Conservation (phyloP, 2,797 vertebrate genomes). For the Pseudochirops corinnae region DNA sequence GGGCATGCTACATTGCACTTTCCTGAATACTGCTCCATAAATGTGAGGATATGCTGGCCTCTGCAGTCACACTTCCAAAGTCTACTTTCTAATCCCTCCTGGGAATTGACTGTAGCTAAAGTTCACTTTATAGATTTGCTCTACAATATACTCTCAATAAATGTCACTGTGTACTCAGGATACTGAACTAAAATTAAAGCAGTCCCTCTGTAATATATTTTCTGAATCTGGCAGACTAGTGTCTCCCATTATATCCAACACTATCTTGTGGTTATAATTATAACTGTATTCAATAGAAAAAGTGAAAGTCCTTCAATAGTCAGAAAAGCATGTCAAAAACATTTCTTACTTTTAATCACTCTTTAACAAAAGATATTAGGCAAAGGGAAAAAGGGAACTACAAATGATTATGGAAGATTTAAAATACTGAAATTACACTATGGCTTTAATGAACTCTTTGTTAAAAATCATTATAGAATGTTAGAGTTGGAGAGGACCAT, state of each 20-base stretch:
- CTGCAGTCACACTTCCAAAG: not conserved
- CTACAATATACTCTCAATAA: conserved; percentile 32
- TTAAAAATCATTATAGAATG: not conserved
- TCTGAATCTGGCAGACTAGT: not conserved
- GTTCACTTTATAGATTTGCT: not conserved
- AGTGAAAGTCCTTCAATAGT: not conserved
- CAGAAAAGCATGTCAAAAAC: not conserved
- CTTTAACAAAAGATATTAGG: not conserved
- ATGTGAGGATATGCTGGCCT: not conserved
- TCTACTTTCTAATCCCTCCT: conserved; percentile 9
- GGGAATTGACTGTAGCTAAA: not conserved
- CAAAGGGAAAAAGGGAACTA: not conserved
- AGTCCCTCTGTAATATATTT: not conserved
- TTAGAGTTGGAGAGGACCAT: not conserved
- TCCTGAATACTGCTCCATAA: not conserved
- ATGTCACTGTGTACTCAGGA: not conserved
- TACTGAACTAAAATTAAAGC: conserved; percentile 42
- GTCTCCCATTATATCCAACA: not conserved
- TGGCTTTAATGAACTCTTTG: not conserved
- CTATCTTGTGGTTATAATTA: not conserved
- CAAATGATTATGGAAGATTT: not conserved
- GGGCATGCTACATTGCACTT: not conserved
- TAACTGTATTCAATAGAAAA: not conserved
- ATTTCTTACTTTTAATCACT: not conserved
- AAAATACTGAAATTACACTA: not conserved